Percentiles rank a stretch among this genome's conserved stretches.
Conservation (phyloP, 2,797 vertebrate genomes). For the Diplodus sargus region DNA sequence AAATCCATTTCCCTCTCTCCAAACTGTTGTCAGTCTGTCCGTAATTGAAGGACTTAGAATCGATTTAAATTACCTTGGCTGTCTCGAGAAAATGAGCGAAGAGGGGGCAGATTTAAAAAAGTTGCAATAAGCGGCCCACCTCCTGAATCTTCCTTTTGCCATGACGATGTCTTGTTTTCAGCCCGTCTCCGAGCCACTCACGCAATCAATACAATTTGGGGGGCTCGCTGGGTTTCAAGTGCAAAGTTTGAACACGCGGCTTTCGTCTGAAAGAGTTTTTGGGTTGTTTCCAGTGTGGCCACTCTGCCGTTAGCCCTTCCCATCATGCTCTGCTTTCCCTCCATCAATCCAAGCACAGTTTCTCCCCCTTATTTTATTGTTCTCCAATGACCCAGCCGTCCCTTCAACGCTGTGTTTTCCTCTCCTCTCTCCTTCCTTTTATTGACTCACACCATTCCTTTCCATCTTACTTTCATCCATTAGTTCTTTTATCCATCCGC, state of each 20-base stretch:
- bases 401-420: background rate
- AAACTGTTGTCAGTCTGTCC: slow-evolving; percentile 76
- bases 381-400: background rate
- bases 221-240: slow-evolving; percentile 33
- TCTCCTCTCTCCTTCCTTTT: background rate
- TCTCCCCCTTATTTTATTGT: background rate
- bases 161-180: slow-evolving; percentile 60
- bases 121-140: slow-evolving; percentile 58
- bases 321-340: slow-evolving; percentile 5
- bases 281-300: slow-evolving; percentile 23
- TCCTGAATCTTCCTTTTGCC: slow-evolving; percentile 55
- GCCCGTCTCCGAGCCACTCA: slow-evolving; percentile 25
- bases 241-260: slow-evolving; percentile 31
- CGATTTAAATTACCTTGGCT: slow-evolving; percentile 81
- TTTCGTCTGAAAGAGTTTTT: background rate
- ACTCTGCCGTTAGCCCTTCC: background rate
- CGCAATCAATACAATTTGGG: slow-evolving; percentile 42
- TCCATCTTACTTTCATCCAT: background rate
- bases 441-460: no score
- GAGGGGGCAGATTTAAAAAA: slow-evolving; percentile 65
- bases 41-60: slow-evolving; percentile 84
- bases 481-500: background rate
- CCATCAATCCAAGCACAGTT: slow-evolving; percentile 8
- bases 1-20: slow-evolving; percentile 79
- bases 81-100: slow-evolving; percentile 72